A percentile compares a stretch with the other conserved stretches of the same genome.
These are phyloP conservation scores for Pseudochirops cupreus DNA, from an alignment of 2,797 vertebrate genomes.

Conservation along the genomic window DNA sequence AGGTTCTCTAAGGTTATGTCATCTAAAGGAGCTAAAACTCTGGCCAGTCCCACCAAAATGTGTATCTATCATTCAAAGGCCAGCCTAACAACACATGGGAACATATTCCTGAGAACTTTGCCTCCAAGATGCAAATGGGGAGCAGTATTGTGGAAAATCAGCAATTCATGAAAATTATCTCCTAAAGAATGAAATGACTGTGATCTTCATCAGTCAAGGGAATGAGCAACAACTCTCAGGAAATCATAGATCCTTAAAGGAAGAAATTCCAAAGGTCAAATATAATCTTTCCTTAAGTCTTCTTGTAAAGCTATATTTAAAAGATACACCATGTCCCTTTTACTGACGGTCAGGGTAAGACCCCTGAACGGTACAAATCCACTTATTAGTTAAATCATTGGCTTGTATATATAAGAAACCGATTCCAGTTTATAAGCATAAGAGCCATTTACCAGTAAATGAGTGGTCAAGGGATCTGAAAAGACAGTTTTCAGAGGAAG, in stretches of 20 bases:
- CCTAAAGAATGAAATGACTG: background rate
- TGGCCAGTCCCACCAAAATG: background rate
- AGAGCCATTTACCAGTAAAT: background rate
- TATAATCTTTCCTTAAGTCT: conserved; percentile 43
- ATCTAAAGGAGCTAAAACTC: background rate
- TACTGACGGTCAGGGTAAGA: background rate
- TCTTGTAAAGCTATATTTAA: conserved; percentile 7
- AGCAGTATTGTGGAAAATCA: background rate
- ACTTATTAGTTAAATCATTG: background rate
- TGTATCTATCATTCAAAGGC: background rate
- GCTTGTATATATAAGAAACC: background rate
- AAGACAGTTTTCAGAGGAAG: no score
- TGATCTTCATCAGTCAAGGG: background rate
- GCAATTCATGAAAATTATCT: background rate
- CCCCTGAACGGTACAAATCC: background rate
- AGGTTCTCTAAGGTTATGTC: background rate
- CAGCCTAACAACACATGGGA: background rate
- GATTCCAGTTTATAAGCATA: background rate
- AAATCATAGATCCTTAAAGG: background rate
- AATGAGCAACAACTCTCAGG: background rate
- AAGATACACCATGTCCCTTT: background rate
- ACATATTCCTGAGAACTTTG: background rate
- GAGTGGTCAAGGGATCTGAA: background rate
- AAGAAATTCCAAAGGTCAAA: background rate
- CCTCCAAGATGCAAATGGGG: background rate